Conservation (phyloP, 2,888 invertebrate genomes). For the Eretmocerus hayati region DNA sequence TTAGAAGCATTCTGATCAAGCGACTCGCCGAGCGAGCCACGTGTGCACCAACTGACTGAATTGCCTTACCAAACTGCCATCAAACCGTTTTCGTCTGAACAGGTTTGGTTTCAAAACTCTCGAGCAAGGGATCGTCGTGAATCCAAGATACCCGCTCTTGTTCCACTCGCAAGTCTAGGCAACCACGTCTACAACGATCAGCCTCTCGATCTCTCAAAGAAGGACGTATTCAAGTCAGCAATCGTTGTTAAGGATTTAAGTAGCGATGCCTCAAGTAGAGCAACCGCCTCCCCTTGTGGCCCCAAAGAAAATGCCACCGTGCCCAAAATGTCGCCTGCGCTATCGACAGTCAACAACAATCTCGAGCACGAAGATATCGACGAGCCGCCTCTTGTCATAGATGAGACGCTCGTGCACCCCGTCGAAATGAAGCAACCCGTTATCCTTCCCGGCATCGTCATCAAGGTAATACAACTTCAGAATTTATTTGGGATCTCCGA, state of each 20-base stretch:
- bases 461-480: slow-evolving; percentile 21
- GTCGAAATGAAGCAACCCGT: slow-evolving; percentile 9
- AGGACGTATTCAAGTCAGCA: slow-evolving; percentile 53
- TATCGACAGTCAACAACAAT: slow-evolving; percentile 18
- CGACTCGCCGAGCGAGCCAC: too few species aligned
- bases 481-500: too few species aligned
- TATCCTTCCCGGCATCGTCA: slow-evolving; percentile 18
- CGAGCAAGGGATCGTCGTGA: slow-evolving; percentile 80
- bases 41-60: too few species aligned
- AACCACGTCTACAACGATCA: slow-evolving; percentile 54
- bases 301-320: slow-evolving; percentile 27
- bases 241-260: slow-evolving; percentile 31
- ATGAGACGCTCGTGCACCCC: slow-evolving; percentile 30
- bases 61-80: neutral
- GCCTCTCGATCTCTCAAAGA: slow-evolving; percentile 86
- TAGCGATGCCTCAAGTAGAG: slow-evolving; percentile 30
- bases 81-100: too few species aligned
- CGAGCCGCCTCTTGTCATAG: slow-evolving; percentile 42
- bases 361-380: slow-evolving; percentile 37
- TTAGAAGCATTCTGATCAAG: neutral
- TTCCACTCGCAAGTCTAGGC: slow-evolving; percentile 38
- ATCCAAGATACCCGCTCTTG: slow-evolving; percentile 37
- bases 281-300: slow-evolving; percentile 35
- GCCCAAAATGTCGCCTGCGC: slow-evolving; percentile 6
- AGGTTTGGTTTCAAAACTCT: slow-evolving; percentile 97